These are phyloP conservation scores for Mesorhabditis spiculigera DNA, from an alignment of 2,888 invertebrate species.

Conservation along the genomic window DNA sequence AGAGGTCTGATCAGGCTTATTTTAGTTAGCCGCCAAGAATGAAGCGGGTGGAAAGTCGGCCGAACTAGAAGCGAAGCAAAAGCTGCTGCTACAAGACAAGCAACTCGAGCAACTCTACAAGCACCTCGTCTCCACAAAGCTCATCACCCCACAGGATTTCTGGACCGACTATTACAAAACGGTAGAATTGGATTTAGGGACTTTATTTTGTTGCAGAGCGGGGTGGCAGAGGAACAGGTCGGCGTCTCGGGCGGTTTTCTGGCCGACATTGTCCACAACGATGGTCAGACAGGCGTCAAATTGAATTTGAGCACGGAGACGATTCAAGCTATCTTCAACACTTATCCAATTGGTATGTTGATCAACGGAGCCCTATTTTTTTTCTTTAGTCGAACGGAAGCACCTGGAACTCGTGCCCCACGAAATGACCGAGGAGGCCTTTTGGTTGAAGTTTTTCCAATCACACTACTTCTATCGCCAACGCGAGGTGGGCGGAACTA, in stretches of 20 bases:
- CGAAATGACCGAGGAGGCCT: constrained; percentile 89
- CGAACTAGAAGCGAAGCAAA: constrained; percentile 44
- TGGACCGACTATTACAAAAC: constrained; percentile 67
- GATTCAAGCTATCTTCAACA: constrained; percentile 95
- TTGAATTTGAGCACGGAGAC: constrained; percentile 95
- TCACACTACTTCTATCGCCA: constrained; percentile 85
- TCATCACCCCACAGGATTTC: constrained; percentile 93
- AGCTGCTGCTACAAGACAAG: constrained; percentile 42
- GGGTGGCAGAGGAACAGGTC: constrained; percentile 66
- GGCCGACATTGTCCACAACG: constrained; percentile 46
- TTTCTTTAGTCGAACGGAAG: constrained; percentile 77
- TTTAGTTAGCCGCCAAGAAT: constrained; percentile 35
- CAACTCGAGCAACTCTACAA: constrained; percentile 76
- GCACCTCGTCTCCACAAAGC: constrained; percentile 91
- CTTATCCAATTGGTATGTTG: constrained; percentile 79
- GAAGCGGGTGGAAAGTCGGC: constrained; percentile 32
- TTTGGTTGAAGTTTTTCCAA: constrained; percentile 99
- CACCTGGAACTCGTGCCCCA: constrained; percentile 91
- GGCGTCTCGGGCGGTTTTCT: constrained; percentile 73
- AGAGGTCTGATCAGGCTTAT: constrained; percentile 8
- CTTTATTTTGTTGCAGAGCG: constrained; percentile 18
- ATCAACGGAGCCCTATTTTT: constrained; percentile 1
- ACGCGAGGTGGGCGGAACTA: constrained; percentile 66
- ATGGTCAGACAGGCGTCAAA: constrained; percentile 53
- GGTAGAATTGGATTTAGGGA: constrained; percentile 8